phyloP scores from a whole-genome alignment of 2,888 invertebrate genomes.

The Andrena camellia region DNA sequence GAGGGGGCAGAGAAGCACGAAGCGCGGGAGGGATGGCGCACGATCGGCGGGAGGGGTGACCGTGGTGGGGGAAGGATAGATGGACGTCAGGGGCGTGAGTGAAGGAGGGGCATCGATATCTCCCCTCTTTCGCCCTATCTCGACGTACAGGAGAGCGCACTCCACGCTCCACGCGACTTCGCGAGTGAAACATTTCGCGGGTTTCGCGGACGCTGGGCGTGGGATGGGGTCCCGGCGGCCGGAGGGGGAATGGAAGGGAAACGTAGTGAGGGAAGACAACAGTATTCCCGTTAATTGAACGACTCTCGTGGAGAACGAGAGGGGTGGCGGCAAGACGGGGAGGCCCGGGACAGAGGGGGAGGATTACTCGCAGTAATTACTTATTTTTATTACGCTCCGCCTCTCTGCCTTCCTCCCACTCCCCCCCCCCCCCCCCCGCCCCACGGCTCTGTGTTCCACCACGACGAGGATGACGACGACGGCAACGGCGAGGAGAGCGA shows the following conservation, averaged over 20 bases:
- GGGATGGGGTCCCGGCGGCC: slow-evolving; percentile 53
- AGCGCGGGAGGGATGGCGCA: slow-evolving; percentile 61
- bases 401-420: slow-evolving; percentile 66
- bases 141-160: slow-evolving; percentile 57
- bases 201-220: slow-evolving; percentile 77
- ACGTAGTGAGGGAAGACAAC: slow-evolving; percentile 79
- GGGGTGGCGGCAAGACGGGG: slow-evolving; percentile 62
- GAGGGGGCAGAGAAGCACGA: slow-evolving; percentile 42
- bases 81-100: slow-evolving; percentile 77
- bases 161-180: slow-evolving; percentile 75
- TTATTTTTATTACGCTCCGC: slow-evolving; percentile 84
- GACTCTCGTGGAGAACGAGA: slow-evolving; percentile 71
- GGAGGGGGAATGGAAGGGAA: slow-evolving; percentile 64
- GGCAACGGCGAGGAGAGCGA: slow-evolving; percentile 14
- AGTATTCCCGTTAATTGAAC: slow-evolving; percentile 78
- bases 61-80: slow-evolving; percentile 66
- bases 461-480: slow-evolving; percentile 44
- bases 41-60: slow-evolving; percentile 48
- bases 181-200: slow-evolving; percentile 83
- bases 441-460: slow-evolving; percentile 8
- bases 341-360: slow-evolving; percentile 71
- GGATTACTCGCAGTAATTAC: slow-evolving; percentile 84
- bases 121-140: slow-evolving; percentile 60
- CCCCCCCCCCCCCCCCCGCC: neutral
- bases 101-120: slow-evolving; percentile 75